Evolutionary conservation across 2,888 invertebrate species (phyloP).

Genomic region (Pseudoips prasinana): DNA sequence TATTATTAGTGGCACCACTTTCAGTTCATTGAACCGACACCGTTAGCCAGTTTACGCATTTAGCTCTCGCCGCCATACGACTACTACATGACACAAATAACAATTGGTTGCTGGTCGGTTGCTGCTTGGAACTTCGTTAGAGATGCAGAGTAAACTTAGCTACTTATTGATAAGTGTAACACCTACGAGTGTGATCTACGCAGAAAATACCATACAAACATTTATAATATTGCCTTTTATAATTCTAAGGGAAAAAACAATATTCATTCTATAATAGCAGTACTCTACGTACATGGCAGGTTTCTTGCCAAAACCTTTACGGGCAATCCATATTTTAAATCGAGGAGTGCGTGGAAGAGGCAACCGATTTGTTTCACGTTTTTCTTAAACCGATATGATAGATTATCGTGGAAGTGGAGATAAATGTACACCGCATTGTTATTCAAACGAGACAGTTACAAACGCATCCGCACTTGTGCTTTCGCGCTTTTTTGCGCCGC

Average conservation of each 20-base stretch:
- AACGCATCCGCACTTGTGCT: slow-evolving; percentile 47
- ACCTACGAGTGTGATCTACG: too few relatives aligned
- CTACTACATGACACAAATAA: slow-evolving; percentile 74
- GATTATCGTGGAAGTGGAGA: slow-evolving; percentile 16
- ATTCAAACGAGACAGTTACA: slow-evolving; percentile 54
- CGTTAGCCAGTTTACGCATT: slow-evolving; percentile 75
- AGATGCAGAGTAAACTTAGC: too few relatives aligned
- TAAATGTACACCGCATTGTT: slow-evolving; percentile 57
- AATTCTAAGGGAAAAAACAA: too few relatives aligned
- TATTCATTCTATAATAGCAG: too few relatives aligned
- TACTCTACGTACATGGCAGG: too few relatives aligned
- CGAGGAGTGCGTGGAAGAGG: slow-evolving; percentile 4
- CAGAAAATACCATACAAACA: too few relatives aligned
- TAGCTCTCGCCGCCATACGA: slow-evolving; percentile 59
- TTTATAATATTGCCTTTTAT: too few relatives aligned
- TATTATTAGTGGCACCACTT: slow-evolving; percentile 72
- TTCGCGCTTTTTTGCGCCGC: slow-evolving; percentile 60
- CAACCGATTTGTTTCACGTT: slow-evolving; percentile 20
- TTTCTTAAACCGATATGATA: slow-evolving; percentile 11
- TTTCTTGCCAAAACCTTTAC: too few relatives aligned
- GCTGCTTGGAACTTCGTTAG: slow-evolving; percentile 26
- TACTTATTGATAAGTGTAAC: too few relatives aligned
- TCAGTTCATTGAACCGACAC: slow-evolving; percentile 76
- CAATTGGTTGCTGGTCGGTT: slow-evolving; percentile 60
- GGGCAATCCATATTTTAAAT: too few relatives aligned